These are phyloP conservation scores for Podarcis lilfordi DNA, from an alignment of 2,797 vertebrate genomes.

Conservation along the genomic window DNA sequence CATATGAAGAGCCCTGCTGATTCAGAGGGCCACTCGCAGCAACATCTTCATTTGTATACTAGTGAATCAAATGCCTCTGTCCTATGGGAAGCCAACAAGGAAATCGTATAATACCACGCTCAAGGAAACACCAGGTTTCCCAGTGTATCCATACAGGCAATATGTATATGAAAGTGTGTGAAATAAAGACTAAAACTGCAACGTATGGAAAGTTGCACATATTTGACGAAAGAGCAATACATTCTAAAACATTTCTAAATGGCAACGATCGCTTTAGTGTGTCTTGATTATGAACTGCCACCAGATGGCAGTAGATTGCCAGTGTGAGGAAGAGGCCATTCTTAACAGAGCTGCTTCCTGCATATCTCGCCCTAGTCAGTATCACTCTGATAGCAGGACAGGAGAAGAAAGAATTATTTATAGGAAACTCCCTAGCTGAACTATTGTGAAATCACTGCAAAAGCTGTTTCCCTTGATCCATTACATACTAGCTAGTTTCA, in stretches of 20 bases:
- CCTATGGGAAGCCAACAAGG: not conserved
- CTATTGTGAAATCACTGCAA: not conserved
- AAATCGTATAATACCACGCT: not conserved
- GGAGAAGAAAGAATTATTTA: not conserved
- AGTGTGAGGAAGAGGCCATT: not conserved
- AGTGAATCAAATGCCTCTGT: not conserved
- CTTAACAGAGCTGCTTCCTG: not conserved
- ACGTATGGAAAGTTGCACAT: not conserved
- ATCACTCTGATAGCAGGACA: not conserved
- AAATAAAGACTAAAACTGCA: not conserved
- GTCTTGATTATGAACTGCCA: slow-evolving; percentile 41
- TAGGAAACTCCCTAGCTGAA: not conserved
- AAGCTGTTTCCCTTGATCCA: not conserved
- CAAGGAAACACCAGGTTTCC: not conserved
- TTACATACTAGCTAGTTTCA: not conserved
- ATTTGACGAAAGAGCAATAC: not conserved
- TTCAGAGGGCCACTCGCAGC: not conserved
- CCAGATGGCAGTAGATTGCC: slow-evolving; percentile 73
- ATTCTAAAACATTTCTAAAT: not conserved
- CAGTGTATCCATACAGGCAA: not conserved
- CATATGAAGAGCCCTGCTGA: not conserved
- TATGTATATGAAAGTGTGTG: not conserved
- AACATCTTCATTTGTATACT: not conserved
- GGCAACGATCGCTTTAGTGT: too few species aligned
- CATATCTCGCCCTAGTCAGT: too few species aligned